These are phyloP conservation scores for Tiphia femorata DNA, from an alignment of 2,888 invertebrate genomes.

Conservation along the genomic window DNA sequence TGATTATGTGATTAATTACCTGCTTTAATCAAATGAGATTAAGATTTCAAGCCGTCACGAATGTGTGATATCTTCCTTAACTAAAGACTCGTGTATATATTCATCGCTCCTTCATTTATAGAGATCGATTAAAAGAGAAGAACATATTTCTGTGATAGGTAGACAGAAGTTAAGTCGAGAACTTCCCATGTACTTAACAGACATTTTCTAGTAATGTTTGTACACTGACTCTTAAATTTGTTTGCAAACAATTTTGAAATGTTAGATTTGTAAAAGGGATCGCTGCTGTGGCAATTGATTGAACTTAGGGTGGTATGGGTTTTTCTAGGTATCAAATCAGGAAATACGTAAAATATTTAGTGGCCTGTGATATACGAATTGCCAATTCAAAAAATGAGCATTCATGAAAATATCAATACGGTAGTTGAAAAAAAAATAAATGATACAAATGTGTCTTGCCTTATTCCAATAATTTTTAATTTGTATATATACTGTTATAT, in stretches of 20 bases:
- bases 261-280: slow-evolving; percentile 19
- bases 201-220: slow-evolving; percentile 43
- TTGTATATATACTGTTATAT: no score
- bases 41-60: slow-evolving; percentile 29
- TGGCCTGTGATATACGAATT: slow-evolving; percentile 36
- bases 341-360: slow-evolving; percentile 17
- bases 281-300: slow-evolving; percentile 21
- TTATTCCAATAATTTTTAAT: no score
- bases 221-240: slow-evolving; percentile 32
- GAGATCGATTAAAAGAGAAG: slow-evolving; percentile 36
- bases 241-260: slow-evolving; percentile 31
- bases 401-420: no score
- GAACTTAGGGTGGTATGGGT: slow-evolving; percentile 22
- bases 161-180: slow-evolving; percentile 42
- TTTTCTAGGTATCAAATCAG: slow-evolving; percentile 15
- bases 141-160: slow-evolving; percentile 62
- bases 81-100: slow-evolving; percentile 34
- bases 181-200: slow-evolving; percentile 38
- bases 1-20: slow-evolving; percentile 34
- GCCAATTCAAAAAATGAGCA: slow-evolving; percentile 13
- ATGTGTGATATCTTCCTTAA: slow-evolving; percentile 42
- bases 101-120: slow-evolving; percentile 34
- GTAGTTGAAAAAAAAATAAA: background rate
- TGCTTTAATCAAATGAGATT: slow-evolving; percentile 32
- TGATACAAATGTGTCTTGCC: no score